Evolutionary conservation across 2,888 invertebrate species (phyloP).

Genomic region (Lepeophtheirus nordmannii): DNA sequence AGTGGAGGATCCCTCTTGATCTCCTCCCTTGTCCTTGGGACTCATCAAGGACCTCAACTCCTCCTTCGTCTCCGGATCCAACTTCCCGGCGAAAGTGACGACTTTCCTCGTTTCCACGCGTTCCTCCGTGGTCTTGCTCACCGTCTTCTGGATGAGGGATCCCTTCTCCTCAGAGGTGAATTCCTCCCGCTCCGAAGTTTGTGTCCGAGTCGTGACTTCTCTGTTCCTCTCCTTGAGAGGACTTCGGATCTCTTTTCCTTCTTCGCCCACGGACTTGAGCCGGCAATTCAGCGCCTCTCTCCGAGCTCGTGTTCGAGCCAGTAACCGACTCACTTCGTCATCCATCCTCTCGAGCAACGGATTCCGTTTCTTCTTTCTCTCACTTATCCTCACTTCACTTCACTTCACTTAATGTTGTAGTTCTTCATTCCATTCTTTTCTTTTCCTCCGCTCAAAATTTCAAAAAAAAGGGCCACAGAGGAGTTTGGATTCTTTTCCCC

Average conservation of each 20-base stretch:
- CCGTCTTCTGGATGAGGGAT: not conserved
- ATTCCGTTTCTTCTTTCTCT: too few relatives aligned
- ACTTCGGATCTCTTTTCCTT: not conserved
- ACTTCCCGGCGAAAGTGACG: not conserved
- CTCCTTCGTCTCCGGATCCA: not conserved
- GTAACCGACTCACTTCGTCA: not conserved
- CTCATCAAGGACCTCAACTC: not conserved
- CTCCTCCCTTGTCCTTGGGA: not conserved
- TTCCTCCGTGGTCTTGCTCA: conserved; percentile 1
- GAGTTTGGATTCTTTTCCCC: too few relatives aligned
- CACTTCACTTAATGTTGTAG: too few relatives aligned
- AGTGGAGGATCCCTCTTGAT: not conserved
- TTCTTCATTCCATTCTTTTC: too few relatives aligned
- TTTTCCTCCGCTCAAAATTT: too few relatives aligned
- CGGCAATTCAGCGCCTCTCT: not conserved
- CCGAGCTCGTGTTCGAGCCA: not conserved
- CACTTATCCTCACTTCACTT: too few relatives aligned
- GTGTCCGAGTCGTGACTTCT: not conserved
- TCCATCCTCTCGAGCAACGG: not conserved
- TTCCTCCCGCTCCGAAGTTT: not conserved
- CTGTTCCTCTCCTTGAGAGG: not conserved
- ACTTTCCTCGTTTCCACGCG: not conserved
- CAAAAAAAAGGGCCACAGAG: too few relatives aligned
- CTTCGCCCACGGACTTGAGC: not conserved
- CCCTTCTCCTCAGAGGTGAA: not conserved